These are phyloP conservation scores for Drosophila kambysellisi DNA, from an alignment of 2,888 invertebrate genomes.

Conservation along the genomic window DNA sequence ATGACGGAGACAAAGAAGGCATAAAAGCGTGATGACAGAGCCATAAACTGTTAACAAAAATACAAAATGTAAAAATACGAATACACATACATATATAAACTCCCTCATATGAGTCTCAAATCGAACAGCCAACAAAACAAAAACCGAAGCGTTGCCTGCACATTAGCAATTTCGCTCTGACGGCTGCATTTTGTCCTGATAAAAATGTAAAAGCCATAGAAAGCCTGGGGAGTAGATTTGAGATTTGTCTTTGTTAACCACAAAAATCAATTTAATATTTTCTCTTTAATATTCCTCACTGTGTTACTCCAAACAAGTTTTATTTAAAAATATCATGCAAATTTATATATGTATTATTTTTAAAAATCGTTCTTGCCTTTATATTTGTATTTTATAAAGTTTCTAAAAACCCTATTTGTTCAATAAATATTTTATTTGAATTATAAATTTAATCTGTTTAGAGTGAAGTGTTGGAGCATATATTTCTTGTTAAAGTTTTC, in stretches of 20 bases:
- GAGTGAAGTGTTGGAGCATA: too few relatives aligned
- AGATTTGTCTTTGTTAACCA: neutral
- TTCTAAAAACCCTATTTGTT: neutral
- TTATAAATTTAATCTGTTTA: neutral
- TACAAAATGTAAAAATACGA: conserved; percentile 29
- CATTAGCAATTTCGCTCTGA: conserved; percentile 39
- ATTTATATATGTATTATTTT: neutral
- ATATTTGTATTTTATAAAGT: neutral
- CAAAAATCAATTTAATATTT: neutral
- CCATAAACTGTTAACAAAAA: conserved; percentile 50
- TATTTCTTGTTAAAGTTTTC: neutral
- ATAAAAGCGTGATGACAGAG: conserved; percentile 64
- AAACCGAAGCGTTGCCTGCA: conserved; percentile 6
- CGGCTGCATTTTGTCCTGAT: conserved; percentile 24
- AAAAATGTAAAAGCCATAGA: conserved; percentile 10
- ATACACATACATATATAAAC: neutral
- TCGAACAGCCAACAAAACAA: conserved; percentile 26
- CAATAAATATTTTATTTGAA: neutral
- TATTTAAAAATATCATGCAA: neutral
- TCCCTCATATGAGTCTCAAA: conserved; percentile 3
- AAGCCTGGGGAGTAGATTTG: neutral
- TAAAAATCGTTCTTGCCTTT: neutral
- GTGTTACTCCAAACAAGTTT: neutral
- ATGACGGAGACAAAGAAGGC: conserved; percentile 55
- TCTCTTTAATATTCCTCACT: neutral